Conservation (phyloP, 2,888 invertebrate species). For the Athalia rosae region DNA sequence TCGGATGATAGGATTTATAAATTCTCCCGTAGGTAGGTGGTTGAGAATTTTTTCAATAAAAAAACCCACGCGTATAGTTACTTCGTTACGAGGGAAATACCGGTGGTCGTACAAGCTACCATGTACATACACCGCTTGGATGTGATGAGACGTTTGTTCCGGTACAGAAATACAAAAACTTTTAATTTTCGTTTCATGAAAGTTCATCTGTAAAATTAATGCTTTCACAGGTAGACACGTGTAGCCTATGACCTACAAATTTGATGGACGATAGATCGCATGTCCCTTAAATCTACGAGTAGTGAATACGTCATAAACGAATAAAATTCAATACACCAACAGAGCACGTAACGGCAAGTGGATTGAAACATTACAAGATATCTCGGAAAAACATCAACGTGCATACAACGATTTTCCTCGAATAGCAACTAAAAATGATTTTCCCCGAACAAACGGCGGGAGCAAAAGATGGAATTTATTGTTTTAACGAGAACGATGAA, state of each 20-base stretch:
- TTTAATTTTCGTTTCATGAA: no score
- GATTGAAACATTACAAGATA: slow-evolving; percentile 5
- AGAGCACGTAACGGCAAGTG: not conserved
- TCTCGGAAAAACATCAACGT: not conserved
- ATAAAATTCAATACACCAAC: no score
- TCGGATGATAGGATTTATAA: slow-evolving; percentile 15
- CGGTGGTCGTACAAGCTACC: no score
- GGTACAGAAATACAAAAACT: no score
- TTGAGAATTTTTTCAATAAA: slow-evolving; percentile 10
- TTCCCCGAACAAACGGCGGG: slow-evolving; percentile 6
- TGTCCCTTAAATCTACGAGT: no score
- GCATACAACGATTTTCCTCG: not conserved
- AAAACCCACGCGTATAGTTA: not conserved
- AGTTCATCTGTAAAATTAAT: no score
- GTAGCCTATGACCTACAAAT: no score
- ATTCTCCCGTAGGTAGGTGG: not conserved
- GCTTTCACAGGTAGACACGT: no score
- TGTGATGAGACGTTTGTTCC: no score
- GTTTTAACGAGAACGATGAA: slow-evolving; percentile 16
- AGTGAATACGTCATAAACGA: no score
- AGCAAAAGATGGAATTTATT: not conserved
- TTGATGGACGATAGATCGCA: no score
- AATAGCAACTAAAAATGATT: slow-evolving; percentile 11
- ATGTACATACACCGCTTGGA: no score
- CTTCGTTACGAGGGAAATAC: not conserved